phyloP scores from a whole-genome alignment of 2,888 invertebrate genomes.

The Athalia rosae region DNA sequence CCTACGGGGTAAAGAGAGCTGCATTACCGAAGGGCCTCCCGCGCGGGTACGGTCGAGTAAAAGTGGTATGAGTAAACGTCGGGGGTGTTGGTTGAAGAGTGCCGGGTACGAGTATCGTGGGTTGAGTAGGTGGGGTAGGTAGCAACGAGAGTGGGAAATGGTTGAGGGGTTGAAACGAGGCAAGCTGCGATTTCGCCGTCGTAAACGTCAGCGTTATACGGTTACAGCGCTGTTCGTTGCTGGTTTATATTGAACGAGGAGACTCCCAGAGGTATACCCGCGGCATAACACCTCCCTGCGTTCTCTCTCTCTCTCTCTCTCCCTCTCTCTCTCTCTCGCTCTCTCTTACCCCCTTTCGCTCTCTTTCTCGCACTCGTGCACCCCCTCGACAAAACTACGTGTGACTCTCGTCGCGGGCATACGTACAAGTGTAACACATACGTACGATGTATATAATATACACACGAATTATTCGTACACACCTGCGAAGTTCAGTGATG shows the following conservation, averaged over 20 bases:
- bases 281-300: slow-evolving; percentile 56
- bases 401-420: neutral
- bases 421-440: no score
- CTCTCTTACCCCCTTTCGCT: neutral
- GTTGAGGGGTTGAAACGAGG: slow-evolving; percentile 69
- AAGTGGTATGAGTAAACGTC: no score
- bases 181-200: slow-evolving; percentile 73
- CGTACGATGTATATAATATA: no score
- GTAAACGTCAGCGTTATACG: slow-evolving; percentile 74
- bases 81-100: neutral
- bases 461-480: neutral
- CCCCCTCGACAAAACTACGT: neutral
- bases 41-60: slow-evolving; percentile 22
- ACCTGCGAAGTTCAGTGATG: neutral
- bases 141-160: slow-evolving; percentile 24
- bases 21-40: slow-evolving; percentile 33
- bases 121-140: no score
- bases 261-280: slow-evolving; percentile 73
- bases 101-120: neutral
- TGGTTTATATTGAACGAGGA: slow-evolving; percentile 73
- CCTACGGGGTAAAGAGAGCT: slow-evolving; percentile 33
- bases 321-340: neutral
- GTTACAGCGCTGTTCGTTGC: slow-evolving; percentile 73
- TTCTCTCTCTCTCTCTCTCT: slow-evolving; percentile 1
- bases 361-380: neutral